Percentiles rank a stretch among this genome's conserved stretches.
phyloP scores from a whole-genome alignment of 2,113 vertebrate genomes.

The Baryphthengus martii region DNA sequence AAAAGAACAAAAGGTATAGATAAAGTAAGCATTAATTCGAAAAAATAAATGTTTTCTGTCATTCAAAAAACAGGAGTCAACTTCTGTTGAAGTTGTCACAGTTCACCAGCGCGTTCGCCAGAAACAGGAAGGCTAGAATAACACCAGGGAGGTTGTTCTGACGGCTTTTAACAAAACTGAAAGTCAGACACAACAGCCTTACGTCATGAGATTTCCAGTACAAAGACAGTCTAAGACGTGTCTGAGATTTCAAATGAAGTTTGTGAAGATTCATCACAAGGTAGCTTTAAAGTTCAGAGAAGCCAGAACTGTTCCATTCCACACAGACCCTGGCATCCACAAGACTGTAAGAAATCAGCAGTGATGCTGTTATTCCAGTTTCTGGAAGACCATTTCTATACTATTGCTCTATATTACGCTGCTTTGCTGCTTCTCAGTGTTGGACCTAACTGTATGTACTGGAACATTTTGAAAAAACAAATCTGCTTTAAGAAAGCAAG shows the following conservation, averaged over 20 bases:
- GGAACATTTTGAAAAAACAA: not conserved
- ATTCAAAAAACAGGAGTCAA: not conserved
- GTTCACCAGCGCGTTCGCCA: not conserved
- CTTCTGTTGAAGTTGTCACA: not conserved
- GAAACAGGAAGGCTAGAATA: not conserved
- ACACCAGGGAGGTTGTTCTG: not conserved
- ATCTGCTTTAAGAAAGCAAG: not conserved
- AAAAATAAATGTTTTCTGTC: not conserved
- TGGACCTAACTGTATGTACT: not conserved
- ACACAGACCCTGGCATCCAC: not conserved
- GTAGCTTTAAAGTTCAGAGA: not conserved
- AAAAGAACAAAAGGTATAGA: conserved; percentile 24
- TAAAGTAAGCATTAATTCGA: not conserved
- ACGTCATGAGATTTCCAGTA: not conserved
- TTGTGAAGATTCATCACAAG: not conserved
- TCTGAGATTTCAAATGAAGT: not conserved
- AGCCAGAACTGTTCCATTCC: not conserved
- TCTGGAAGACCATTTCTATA: not conserved
- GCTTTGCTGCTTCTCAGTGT: not conserved
- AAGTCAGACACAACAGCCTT: not conserved
- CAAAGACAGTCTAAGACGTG: not conserved
- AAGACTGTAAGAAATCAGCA: not conserved
- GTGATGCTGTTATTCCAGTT: not conserved
- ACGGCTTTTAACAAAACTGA: not conserved
- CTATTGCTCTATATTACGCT: not conserved